These are phyloP conservation scores for Chorisops tibialis DNA, from an alignment of 2,888 invertebrate genomes.

Conservation along the genomic window DNA sequence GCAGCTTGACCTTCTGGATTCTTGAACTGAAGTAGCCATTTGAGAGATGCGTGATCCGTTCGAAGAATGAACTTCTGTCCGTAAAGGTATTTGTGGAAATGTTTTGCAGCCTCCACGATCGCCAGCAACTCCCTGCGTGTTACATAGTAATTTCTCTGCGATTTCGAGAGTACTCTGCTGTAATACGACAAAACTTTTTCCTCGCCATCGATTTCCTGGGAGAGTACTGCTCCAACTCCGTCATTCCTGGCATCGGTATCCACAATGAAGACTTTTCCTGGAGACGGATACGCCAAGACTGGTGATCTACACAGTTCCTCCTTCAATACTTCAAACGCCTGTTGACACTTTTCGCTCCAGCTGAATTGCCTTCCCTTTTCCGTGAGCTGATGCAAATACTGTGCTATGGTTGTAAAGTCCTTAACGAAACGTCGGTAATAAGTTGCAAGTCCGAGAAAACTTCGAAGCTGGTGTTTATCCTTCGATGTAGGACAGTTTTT, in stretches of 20 bases:
- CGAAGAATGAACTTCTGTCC: conserved; percentile 39
- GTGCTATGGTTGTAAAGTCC: background rate
- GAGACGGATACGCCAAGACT: background rate
- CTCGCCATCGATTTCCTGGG: too few species aligned
- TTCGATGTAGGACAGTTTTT: too few species aligned
- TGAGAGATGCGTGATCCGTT: conserved; percentile 34
- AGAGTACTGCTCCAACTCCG: too few species aligned
- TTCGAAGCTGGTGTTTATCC: too few species aligned
- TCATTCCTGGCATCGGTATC: too few species aligned
- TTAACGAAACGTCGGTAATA: conserved; percentile 1
- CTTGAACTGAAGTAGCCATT: too few species aligned
- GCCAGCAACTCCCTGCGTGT: background rate
- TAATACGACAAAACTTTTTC: too few species aligned
- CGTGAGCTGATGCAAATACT: background rate
- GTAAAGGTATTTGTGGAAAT: conserved; percentile 41
- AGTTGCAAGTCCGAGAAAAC: too few species aligned
- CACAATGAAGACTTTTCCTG: conserved; percentile 6
- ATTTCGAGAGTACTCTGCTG: background rate
- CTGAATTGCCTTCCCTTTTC: conserved; percentile 16
- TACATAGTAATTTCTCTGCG: background rate
- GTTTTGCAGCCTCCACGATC: conserved; percentile 36
- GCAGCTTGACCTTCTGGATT: too few species aligned
- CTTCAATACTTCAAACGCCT: background rate
- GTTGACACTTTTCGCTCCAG: background rate
- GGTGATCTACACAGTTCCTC: background rate